These are phyloP conservation scores for Lepidochrysops patricia DNA, from an alignment of 2,888 invertebrate genomes.

Conservation along the genomic window DNA sequence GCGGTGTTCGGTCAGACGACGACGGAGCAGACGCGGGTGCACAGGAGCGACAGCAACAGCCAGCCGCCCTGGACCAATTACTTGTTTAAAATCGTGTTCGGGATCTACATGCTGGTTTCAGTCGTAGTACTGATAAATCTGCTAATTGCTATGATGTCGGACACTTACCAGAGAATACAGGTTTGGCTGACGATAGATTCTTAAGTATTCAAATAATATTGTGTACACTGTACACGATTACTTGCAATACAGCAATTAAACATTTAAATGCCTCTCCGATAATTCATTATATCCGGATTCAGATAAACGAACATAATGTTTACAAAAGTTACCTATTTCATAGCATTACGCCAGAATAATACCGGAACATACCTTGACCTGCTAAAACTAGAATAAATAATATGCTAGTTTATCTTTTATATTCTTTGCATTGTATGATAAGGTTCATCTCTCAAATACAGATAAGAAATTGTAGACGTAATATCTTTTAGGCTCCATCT, in stretches of 20 bases:
- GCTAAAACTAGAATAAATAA: neutral
- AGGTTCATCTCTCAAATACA: neutral
- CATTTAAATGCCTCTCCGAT: neutral
- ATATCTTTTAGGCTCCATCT: too few species aligned
- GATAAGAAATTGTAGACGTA: neutral
- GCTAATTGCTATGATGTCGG: slow-evolving; percentile 99
- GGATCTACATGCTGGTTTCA: slow-evolving; percentile 98
- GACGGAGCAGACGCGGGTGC: slow-evolving; percentile 81
- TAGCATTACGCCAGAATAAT: neutral
- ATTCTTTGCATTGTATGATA: neutral
- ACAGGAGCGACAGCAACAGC: slow-evolving; percentile 76
- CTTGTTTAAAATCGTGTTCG: slow-evolving; percentile 90
- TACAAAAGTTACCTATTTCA: neutral
- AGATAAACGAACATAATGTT: neutral
- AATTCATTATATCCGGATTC: neutral
- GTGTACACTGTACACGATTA: neutral
- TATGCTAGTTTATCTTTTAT: neutral
- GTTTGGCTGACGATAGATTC: slow-evolving; percentile 53
- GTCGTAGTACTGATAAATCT: slow-evolving; percentile 99
- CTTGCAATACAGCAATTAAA: neutral
- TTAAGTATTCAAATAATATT: neutral
- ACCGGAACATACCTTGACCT: slow-evolving; percentile 4
- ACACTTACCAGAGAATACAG: slow-evolving; percentile 99
- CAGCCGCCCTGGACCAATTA: slow-evolving; percentile 90
- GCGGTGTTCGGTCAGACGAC: slow-evolving; percentile 97